phyloP scores from a whole-genome alignment of 2,113 vertebrate genomes.

The Oryctolagus cuniculus region DNA sequence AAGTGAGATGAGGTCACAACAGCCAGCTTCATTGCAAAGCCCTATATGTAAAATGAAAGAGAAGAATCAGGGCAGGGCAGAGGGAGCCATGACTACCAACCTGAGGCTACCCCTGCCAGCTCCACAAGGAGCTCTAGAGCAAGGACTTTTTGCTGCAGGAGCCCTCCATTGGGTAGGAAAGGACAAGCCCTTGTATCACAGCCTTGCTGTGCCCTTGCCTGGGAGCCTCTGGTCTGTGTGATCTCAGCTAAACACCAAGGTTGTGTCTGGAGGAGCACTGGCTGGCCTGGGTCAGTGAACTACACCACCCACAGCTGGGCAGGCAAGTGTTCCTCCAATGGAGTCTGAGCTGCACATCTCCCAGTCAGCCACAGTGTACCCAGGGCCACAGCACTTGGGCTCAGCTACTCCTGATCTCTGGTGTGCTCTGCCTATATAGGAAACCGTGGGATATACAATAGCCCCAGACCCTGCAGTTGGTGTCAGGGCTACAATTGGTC shows the following conservation, averaged over 20 bases:
- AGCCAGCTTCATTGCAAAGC: background rate
- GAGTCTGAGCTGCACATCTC: background rate
- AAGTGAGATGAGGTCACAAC: background rate
- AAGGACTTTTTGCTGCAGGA: background rate
- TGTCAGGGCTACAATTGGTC: too few relatives aligned
- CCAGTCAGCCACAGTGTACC: background rate
- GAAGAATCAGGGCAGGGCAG: background rate
- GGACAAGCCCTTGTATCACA: too few relatives aligned
- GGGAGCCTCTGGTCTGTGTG: background rate
- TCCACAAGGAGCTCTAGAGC: background rate
- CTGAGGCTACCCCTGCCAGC: background rate
- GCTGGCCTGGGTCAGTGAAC: background rate
- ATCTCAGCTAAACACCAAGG: background rate
- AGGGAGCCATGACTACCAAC: background rate
- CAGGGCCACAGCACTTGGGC: too few relatives aligned
- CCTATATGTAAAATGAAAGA: background rate
- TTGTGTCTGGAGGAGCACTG: background rate
- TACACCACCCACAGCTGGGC: background rate
- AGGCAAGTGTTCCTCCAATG: background rate
- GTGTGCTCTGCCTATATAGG: background rate
- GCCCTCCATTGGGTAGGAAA: too few relatives aligned
- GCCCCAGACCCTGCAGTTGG: too few relatives aligned
- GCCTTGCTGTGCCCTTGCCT: background rate
- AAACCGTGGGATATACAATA: background rate
- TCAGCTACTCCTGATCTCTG: background rate